Evolutionary conservation across 2,113 vertebrate species (phyloP), one percentile per base, ranked within the genome.

Genomic region (Lates calcarifer): DNA sequence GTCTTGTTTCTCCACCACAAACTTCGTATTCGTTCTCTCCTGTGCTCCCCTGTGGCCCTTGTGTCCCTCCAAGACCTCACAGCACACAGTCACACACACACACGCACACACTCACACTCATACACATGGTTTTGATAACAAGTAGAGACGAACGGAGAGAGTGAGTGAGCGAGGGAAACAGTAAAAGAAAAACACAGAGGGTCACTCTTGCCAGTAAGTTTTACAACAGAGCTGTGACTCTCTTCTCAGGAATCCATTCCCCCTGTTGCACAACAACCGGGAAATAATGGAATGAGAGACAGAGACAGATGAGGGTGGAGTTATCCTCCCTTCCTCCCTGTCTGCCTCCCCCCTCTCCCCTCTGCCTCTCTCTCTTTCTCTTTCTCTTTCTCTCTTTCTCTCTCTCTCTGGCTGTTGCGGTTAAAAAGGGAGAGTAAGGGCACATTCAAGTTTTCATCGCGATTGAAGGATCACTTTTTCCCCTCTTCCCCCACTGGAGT

Each of bases 151-250:
- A 86, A 85, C 57, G 74, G 81, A 90, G 89, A 71, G 87, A 93
- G 82, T 82, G 90, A 90, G 78, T 15, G 83, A 90, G 87, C 31
- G 69, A 87, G 81, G 86, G 83, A 90, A 91, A 91, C 84, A 77
- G 87, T 88, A 85, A 92, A 91, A 89, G 90, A 91, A 93, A 92
- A 93, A 93, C 81, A 94, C 85, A 82, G 84, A 93, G 89, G 86
- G 86, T 88, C 86, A 78, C 77, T 86, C 74, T 84, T 94, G 94
- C 94, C 94, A 94, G 90, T 94, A 93, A 94, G 93, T 94, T 94
- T 94, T 94, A 92, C 93, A 93, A 91, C 94, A 93, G 93, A 91
- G 86, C 91, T 45, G 89, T 95, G 94, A 95, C 94, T 94, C 92
- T 89, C 73, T 65, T 45, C 93, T 94, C 79, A 92, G 94, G 94